Evolutionary conservation across 2,113 vertebrate species (phyloP), one percentile per base, ranked within the genome.

Genomic region (Odontesthes bonariensis): DNA sequence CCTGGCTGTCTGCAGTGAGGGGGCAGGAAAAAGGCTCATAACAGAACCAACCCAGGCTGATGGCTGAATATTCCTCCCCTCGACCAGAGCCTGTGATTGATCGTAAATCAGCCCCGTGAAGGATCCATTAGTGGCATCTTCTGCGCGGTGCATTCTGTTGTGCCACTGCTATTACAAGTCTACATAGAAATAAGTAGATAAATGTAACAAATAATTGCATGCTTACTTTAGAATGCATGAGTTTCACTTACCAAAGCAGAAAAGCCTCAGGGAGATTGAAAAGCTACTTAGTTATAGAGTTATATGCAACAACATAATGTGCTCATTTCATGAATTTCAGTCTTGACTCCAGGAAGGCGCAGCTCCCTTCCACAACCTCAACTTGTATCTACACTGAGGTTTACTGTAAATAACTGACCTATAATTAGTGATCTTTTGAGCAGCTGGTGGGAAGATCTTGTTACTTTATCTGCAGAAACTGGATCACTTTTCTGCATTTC

Each of bases 401-500:
- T 66, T 66, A 40, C 40, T 42, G 40, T 42, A 44, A 12, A 14
- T 44, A 14, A 44, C 5, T 14, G 14, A 12, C 10, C 35, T 44
- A 4, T 44, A 5, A 4, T 53, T 1, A 66, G 33, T 27, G 27
- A 27, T 27, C 27, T 27, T 27, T 27, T 27, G 27, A 66, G 63
- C 20, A 0, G 9, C 33, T 40, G 0, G 49, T 1, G 0, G 4
- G 33, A 22, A 40, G 49, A 13, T 22, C 23, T 53, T 0, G 5
- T 65, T 8, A 52, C 62, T 12, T 38, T 66, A 27, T 53, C 20
- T 66, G n/a, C 14, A 38, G 20, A 27, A 2, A 13, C 35, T 38
- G 49, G 19, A 6, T 51, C 8, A 8, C 47, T 10, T 44, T 44
- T 16, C 42, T 7, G 10, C 42, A 42, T 44, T 44, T 44, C 42